Percentiles rank a stretch among this genome's conserved stretches.
Evolutionary conservation across 92 coral and sea anemone genomes (phyloP).

Genomic region (Zoanthus solanderi): DNA sequence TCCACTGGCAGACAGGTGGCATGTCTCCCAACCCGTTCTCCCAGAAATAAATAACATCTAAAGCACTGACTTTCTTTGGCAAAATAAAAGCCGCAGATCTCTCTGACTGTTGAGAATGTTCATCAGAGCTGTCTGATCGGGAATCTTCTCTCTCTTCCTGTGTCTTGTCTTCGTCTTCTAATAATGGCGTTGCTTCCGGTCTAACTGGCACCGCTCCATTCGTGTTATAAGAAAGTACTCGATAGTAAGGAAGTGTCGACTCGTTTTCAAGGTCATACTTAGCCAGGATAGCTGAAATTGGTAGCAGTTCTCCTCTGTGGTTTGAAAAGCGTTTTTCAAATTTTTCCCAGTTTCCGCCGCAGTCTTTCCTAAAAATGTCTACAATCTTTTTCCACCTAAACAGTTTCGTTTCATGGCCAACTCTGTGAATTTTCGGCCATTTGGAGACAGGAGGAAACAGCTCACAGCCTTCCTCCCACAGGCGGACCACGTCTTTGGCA

Average conservation of each 20-base stretch:
- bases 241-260: slow-evolving; percentile 71
- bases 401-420: slow-evolving; percentile 97
- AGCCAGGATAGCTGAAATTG: slow-evolving; percentile 92
- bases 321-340: slow-evolving; percentile 89
- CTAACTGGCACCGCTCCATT: slow-evolving; percentile 50
- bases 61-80: slow-evolving; percentile 93
- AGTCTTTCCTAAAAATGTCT: slow-evolving; percentile 95
- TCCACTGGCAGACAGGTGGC: slow-evolving; percentile 98
- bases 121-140: slow-evolving; percentile 41
- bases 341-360: slow-evolving; percentile 92
- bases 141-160: background rate
- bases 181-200: background rate
- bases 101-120: slow-evolving; percentile 40
- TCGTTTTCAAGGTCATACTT: slow-evolving; percentile 97
- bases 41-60: slow-evolving; percentile 97
- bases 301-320: slow-evolving; percentile 89
- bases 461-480: slow-evolving; percentile 99
- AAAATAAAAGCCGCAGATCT: slow-evolving; percentile 83
- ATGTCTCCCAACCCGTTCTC: slow-evolving; percentile 95
- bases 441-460: slow-evolving; percentile 88
- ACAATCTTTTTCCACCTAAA: slow-evolving; percentile 98
- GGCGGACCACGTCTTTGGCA: slow-evolving; percentile 93
- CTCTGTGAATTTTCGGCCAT: slow-evolving; percentile 97
- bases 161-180: slow-evolving; percentile 20
- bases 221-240: slow-evolving; percentile 37